Conservation (phyloP, 2,888 invertebrate genomes). For the Hirtodrosophila alboralis region DNA sequence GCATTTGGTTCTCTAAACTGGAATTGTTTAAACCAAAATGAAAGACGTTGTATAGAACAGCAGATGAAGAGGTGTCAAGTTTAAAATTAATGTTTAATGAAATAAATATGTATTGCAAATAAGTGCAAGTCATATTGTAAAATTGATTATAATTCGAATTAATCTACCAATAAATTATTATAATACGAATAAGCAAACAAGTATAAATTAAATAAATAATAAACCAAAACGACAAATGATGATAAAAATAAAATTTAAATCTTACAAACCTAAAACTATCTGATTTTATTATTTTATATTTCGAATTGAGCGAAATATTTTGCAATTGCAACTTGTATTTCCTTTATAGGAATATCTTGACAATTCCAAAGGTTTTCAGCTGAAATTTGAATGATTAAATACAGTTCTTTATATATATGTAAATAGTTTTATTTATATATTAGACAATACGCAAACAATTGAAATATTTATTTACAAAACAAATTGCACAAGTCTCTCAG, state of each 20-base stretch:
- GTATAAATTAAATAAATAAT: slow-evolving; percentile 44
- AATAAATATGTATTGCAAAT: slow-evolving; percentile 32
- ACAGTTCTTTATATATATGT: not conserved
- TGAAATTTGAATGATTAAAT: not conserved
- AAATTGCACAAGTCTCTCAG: slow-evolving; percentile 28
- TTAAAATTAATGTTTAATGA: slow-evolving; percentile 30
- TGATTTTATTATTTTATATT: too few relatives aligned
- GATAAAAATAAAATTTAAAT: slow-evolving; percentile 66
- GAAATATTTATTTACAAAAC: slow-evolving; percentile 31
- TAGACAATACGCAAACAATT: slow-evolving; percentile 31
- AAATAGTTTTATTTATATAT: slow-evolving; percentile 35
- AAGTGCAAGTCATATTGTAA: slow-evolving; percentile 68
- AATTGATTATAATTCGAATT: slow-evolving; percentile 66
- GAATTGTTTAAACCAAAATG: slow-evolving; percentile 48
- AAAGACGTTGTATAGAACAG: slow-evolving; percentile 48
- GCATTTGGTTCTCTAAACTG: slow-evolving; percentile 47
- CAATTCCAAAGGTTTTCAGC: too few relatives aligned
- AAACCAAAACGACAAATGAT: slow-evolving; percentile 52
- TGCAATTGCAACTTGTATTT: too few relatives aligned
- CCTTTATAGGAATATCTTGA: not conserved
- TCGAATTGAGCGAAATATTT: too few relatives aligned
- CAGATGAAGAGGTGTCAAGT: slow-evolving; percentile 29
- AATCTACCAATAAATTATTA: slow-evolving; percentile 62
- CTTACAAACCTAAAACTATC: slow-evolving; percentile 49
- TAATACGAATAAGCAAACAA: slow-evolving; percentile 56